phyloP scores from a whole-genome alignment of 2,888 invertebrate genomes.

The Leptopilina drosophilae region DNA sequence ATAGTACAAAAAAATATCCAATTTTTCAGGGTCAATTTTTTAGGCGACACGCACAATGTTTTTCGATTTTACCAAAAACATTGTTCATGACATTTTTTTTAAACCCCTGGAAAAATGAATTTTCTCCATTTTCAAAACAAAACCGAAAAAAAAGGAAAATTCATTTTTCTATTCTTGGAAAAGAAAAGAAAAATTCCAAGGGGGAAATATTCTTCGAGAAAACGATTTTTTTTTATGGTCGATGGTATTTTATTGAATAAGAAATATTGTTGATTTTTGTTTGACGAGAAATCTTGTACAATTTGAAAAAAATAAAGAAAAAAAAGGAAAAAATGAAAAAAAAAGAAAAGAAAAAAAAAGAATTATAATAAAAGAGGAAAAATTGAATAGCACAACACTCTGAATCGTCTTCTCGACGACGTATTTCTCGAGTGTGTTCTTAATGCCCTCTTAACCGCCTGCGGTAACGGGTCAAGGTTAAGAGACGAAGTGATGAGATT shows the following conservation, averaged over 20 bases:
- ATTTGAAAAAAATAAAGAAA: conserved; percentile 47
- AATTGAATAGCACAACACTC: background rate
- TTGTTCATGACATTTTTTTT: background rate
- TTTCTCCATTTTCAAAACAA: too few species aligned
- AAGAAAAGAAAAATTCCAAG: background rate
- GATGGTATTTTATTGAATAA: conserved; percentile 9
- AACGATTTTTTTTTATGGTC: background rate
- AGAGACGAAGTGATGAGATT: conserved; percentile 20
- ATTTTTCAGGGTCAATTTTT: conserved; percentile 9
- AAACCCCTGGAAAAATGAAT: too few species aligned
- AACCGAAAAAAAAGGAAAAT: background rate
- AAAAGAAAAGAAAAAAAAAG: conserved; percentile 22
- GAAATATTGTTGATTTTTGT: conserved; percentile 29
- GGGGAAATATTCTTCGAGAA: background rate
- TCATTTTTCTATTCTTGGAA: background rate
- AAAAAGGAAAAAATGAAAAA: conserved; percentile 35
- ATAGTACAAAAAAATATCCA: too few species aligned
- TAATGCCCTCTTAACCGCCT: conserved; percentile 38
- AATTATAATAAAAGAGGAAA: background rate
- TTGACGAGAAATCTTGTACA: conserved; percentile 27
- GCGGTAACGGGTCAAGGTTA: conserved; percentile 48
- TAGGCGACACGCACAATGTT: background rate
- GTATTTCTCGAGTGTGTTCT: too few species aligned
- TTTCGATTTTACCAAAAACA: background rate
- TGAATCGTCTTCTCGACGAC: conserved; percentile 12